Evolutionary conservation across 2,888 invertebrate genomes (phyloP), one percentile per base, ranked within the genome.

Genomic region (Helobdella robusta): DNA sequence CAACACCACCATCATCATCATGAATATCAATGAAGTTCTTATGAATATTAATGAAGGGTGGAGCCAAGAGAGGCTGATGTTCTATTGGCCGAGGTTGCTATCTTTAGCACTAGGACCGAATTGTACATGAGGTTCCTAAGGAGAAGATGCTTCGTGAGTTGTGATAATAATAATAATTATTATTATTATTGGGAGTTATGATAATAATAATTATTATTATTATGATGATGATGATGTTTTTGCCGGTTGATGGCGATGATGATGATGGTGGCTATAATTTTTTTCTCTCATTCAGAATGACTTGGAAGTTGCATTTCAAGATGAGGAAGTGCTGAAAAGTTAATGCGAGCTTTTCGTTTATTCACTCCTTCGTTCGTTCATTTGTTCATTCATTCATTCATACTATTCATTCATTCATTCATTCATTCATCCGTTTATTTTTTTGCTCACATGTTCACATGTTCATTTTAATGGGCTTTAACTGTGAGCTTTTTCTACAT

Each of bases 21-120:
- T 28, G 11, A 58, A 58, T 28, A 11, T 25, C 34, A 59, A 59
- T 35, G 25, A 20, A 11, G 5, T 4, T 8, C 8, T 28, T 36
- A 59, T 35, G 35, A 59, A 32, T 23, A 59, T 25, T 32, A 30
- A 18, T 50, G n/a, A 60, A 71, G 71, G 58, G 28, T 69, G 18
- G 89, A 91, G 79, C 87, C 90, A 0, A 87, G 89, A 74, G 88
- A 88, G 73, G 83, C 91, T 65, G 97, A 97, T 82, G 85, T 88
- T 0, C 82, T 91, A 54, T 85, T 97, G 67, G 87, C 88, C 0
- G 97, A 98, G 81, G 84, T 95, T 67, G 91, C 93, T 0, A 83
- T 92, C 59, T 87, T 94, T 81, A 92, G 92, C 81, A 87, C 90
- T 0, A 83, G 93, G 70, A 85, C 89, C n/a, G 89, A 91, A 75